phyloP scores from a whole-genome alignment of 2,888 invertebrate genomes.

The Sminthurinus aureus region DNA sequence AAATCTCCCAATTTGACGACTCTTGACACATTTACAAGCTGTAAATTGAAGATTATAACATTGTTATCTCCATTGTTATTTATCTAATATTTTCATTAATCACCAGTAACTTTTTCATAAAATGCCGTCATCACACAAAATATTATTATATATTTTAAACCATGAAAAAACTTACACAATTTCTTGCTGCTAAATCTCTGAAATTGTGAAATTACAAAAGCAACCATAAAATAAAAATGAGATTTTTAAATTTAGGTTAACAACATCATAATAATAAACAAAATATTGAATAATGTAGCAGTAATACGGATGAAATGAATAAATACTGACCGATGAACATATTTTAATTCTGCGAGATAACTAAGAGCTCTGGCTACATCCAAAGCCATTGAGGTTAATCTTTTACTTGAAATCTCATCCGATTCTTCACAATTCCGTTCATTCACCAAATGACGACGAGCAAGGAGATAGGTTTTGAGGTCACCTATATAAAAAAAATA shows the following conservation, averaged over 20 bases:
- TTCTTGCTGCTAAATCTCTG: slow-evolving; percentile 82
- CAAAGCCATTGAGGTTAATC: slow-evolving; percentile 82
- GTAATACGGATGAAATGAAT: neutral
- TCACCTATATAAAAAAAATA: slow-evolving; percentile 68
- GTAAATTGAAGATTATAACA: too few relatives aligned
- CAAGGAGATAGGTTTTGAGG: slow-evolving; percentile 85
- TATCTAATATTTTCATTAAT: too few relatives aligned
- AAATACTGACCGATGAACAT: slow-evolving; percentile 76
- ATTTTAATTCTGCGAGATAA: slow-evolving; percentile 83
- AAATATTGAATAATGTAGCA: neutral
- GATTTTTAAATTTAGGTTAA: neutral
- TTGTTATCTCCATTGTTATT: too few relatives aligned
- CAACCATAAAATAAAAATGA: slow-evolving; percentile 4
- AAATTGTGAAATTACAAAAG: too few relatives aligned
- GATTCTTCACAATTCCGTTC: slow-evolving; percentile 71
- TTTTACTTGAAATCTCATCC: slow-evolving; percentile 78
- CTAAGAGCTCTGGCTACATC: slow-evolving; percentile 86
- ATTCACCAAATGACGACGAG: slow-evolving; percentile 81
- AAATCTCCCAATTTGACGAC: slow-evolving; percentile 83
- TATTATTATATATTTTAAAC: neutral
- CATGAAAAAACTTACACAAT: slow-evolving; percentile 71
- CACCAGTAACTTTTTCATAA: too few relatives aligned
- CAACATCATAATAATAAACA: neutral
- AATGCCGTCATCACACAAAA: too few relatives aligned
- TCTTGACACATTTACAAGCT: slow-evolving; percentile 65